phyloP scores from a whole-genome alignment of 2,797 vertebrate genomes.

The Poeciliopsis turneri region DNA sequence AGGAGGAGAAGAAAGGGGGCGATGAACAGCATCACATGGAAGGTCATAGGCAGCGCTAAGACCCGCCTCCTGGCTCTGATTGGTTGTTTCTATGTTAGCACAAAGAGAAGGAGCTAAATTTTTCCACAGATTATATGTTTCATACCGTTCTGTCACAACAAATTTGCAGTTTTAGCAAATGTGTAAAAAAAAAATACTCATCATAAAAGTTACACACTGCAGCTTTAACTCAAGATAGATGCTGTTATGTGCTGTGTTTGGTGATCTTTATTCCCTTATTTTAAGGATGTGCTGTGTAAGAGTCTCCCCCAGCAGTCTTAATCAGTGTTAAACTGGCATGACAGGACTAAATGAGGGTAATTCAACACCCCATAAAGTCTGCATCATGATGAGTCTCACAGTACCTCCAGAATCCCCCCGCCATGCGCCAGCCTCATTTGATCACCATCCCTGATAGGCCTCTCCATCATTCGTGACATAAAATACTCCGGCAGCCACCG shows the following conservation, averaged over 20 bases:
- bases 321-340: conserved; percentile 58
- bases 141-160: too few species aligned
- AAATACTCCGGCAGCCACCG: conserved; percentile 60
- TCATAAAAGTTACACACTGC: too few species aligned
- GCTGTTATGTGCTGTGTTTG: neutral
- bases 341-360: conserved; percentile 60
- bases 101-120: too few species aligned
- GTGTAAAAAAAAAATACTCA: too few species aligned
- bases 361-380: conserved; percentile 56
- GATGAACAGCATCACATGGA: too few species aligned
- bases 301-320: conserved; percentile 19
- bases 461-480: conserved; percentile 72
- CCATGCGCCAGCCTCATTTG: conserved; percentile 33
- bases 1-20: too few species aligned
- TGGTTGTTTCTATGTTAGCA: too few species aligned
- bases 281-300: conserved; percentile 5
- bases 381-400: conserved; percentile 41
- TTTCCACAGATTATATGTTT: too few species aligned
- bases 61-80: too few species aligned
- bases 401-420: conserved; percentile 40
- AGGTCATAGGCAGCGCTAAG: too few species aligned
- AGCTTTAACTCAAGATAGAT: neutral
- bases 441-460: conserved; percentile 63
- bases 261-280: conserved; percentile 12
- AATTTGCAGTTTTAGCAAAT: too few species aligned